Percentiles rank a stretch among this genome's conserved stretches.
Conservation (phyloP, 2,797 vertebrate genomes). For the Nothura maculosa region DNA sequence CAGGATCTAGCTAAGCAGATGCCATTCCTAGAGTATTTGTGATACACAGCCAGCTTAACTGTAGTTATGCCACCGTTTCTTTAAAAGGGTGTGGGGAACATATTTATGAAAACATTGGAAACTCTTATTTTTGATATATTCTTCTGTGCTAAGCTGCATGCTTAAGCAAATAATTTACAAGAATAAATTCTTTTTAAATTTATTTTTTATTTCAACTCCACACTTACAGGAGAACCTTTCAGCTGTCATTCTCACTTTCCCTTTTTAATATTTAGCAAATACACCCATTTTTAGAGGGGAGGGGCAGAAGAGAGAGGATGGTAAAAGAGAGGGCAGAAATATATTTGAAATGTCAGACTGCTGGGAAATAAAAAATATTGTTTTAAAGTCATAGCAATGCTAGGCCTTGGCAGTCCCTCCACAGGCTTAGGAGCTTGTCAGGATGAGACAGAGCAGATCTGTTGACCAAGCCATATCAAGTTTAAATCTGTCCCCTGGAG, state of each 20-base stretch:
- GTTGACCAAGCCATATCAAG: not conserved
- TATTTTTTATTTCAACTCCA: not conserved
- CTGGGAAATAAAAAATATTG: not conserved
- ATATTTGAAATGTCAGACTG: not conserved
- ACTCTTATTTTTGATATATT: not conserved
- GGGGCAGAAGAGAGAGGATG: not conserved
- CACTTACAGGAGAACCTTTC: not conserved
- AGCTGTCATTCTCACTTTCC: not conserved
- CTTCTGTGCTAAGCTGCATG: not conserved
- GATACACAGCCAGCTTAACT: not conserved
- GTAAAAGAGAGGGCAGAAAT: not conserved
- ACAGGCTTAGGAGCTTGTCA: not conserved
- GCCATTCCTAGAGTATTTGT: not conserved
- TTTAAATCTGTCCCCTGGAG: not conserved
- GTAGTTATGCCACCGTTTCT: no score
- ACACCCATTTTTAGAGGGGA: not conserved
- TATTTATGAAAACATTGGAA: not conserved
- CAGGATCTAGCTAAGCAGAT: not conserved
- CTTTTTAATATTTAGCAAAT: not conserved
- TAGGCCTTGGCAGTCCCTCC: not conserved
- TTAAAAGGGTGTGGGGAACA: not conserved
- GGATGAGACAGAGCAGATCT: not conserved
- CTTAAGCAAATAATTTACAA: not conserved
- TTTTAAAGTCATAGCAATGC: not conserved
- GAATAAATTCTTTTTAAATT: not conserved